Evolutionary conservation across 2,888 invertebrate genomes (phyloP).

Genomic region (Embidobia sp.): DNA sequence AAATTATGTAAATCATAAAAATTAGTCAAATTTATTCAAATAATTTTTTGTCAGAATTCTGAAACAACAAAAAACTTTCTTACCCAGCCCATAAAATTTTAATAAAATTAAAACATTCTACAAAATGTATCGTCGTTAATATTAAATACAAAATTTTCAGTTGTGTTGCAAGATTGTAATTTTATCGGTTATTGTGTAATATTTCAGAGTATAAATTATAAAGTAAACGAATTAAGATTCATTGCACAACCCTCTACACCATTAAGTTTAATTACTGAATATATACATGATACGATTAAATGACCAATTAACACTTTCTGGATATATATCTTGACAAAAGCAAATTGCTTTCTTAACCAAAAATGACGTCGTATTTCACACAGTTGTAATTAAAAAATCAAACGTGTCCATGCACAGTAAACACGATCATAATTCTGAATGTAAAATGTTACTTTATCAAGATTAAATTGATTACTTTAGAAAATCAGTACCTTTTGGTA

Average conservation of each 20-base stretch:
- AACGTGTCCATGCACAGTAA: no score
- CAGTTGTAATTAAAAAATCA: constrained; percentile 29
- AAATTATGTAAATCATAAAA: no score
- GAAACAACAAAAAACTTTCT: no score
- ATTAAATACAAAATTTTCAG: background rate
- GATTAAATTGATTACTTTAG: no score
- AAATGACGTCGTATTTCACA: constrained; percentile 23
- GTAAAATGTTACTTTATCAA: constrained; percentile 18
- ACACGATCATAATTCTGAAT: constrained; percentile 13
- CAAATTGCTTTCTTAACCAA: constrained; percentile 31
- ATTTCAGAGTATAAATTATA: constrained; percentile 16
- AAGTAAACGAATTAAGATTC: constrained; percentile 17
- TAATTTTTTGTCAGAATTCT: no score
- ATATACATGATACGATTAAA: constrained; percentile 38
- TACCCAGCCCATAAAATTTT: no score
- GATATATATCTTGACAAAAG: constrained; percentile 28
- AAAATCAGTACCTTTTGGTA: no score
- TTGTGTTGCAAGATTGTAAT: background rate
- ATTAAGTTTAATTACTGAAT: constrained; percentile 35
- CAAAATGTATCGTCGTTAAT: no score
- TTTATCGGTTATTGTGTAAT: constrained; percentile 10
- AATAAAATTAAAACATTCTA: no score
- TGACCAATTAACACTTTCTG: constrained; percentile 40
- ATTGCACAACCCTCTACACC: constrained; percentile 15
- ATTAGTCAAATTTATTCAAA: no score